Evolutionary conservation across 2,113 vertebrate species (phyloP), one percentile per base, ranked within the genome.

Genomic region (Polyodon spathula): DNA sequence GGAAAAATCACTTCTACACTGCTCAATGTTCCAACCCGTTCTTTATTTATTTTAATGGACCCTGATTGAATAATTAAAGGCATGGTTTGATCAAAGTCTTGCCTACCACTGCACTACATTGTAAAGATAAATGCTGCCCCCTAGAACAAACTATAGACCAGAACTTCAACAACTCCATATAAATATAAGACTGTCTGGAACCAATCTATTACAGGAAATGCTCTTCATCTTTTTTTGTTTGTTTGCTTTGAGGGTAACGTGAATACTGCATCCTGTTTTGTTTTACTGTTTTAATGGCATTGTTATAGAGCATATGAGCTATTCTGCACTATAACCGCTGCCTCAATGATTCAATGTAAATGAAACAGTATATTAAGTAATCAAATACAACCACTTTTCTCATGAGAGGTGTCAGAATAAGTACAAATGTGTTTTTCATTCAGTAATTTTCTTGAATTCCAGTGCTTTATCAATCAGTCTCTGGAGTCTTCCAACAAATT

Each of bases 221-320:
- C 43, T 55, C 9, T 56, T 56, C 41, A 10, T 40, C 27, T 42
- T 4, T 42, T 37, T n/a, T 5, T 6, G 4, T 40, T 5, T 62
- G 52, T 16, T n/a, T 62, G 62, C 50, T 63, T 12, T 57, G 54
- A 63, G 42, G 37, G 54, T 44, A 57, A 63, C 62, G 54, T 63
- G 54, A 14, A 63, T n/a, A 12, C 14, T 4, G 14, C 40, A 51
- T 57, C 41, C 43, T 63, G 54, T 63, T 46, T 56, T 56, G 14
- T 41, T 4, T 17, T 7, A 17, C 41, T 9, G 7, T 27, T 12
- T 46, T 16, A 56, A 54, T 10, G 51, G 6, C 12, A 8, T 11
- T 7, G 37, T 8, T 6, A 10, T 9, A 7, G 14, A 16, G 40
- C 5, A 41, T 11, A 44, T 8, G 4, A 0, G 40, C 0, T 39